These are phyloP conservation scores for Indicator indicator DNA, from an alignment of 2,113 vertebrate genomes.

Conservation along the genomic window DNA sequence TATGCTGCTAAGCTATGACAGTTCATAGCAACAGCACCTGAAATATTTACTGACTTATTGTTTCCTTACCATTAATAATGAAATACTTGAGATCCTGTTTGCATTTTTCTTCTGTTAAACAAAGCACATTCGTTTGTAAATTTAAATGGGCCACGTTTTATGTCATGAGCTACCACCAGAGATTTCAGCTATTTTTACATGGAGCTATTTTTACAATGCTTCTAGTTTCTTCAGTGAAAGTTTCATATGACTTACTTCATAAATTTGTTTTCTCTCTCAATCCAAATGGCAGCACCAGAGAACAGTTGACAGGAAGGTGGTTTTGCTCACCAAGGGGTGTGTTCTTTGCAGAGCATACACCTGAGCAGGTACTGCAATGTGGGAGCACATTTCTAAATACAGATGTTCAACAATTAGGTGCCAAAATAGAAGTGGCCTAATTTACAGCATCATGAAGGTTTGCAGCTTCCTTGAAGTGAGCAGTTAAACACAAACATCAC, in stretches of 20 bases:
- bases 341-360: neutral
- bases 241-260: neutral
- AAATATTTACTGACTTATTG: neutral
- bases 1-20: neutral
- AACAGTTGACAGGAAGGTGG: neutral
- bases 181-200: neutral
- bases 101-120: neutral
- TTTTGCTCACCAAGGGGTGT: neutral
- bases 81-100: neutral
- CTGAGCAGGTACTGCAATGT: neutral
- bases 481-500: neutral
- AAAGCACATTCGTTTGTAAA: neutral
- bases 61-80: neutral
- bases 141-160: neutral
- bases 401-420: neutral
- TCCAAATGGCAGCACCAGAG: neutral
- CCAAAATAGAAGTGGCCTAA: neutral
- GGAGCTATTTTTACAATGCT: neutral
- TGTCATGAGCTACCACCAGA: neutral
- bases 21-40: neutral
- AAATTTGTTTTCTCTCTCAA: neutral
- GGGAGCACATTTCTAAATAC: neutral
- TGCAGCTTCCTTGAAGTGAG: neutral
- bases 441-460: rapidly evolving
- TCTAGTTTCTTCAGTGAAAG: neutral